Base-by-base conservation (phyloP, 2,888 invertebrate genomes). In the Andrena trimmerana region DNA sequence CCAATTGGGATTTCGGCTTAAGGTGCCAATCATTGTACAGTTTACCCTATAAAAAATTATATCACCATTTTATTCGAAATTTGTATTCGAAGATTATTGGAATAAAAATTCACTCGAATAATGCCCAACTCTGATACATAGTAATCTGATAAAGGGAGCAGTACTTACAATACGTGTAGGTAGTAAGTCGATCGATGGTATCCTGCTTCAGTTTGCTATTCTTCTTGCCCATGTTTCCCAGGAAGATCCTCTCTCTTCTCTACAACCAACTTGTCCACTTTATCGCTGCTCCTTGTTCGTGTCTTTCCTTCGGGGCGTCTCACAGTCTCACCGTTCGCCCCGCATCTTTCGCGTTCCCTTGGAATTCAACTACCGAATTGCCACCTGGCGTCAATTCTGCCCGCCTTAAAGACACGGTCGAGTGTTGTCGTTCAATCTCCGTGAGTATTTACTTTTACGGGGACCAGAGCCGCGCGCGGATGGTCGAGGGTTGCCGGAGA, bases 161-260 rank as follows among this genome's bases (percentile, higher is more conserved):
- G 33, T 89, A 96, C 98, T 98, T 95, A 99, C 98, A 99, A 95
- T 99, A 99, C 88, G 98, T 99, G 91, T 97, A 98, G 88, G 97
- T 97, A 89, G 98, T 98, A 90, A 99, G 96, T 90, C 97, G 96
- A 94, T 98, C 98, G 94, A 99, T 98, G 91, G 98, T 98, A 94
- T 98, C 98, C 94, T 98, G 97, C 96, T 98, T 98, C 95, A 99
- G 96, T 95, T 99, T 99, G 78, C 98, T 98, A 94, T 98, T 98
- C 95, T 98, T 98, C 96, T 98, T 98, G 93, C 98, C 98, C 99
- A 99, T 99, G 92, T 95, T 96, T 89, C 75, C 54, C 60, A 29
- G 0, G 13, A 10, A 69, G 57, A 20, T 59, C 52, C 59, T 52
- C 57, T 74, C 20, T 52, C 62, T 59, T 48, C 65, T 31, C 63